Evolutionary conservation across 2,797 vertebrate species (phyloP), one percentile per base, ranked within the genome.

Genomic region (Discoglossus pictus): DNA sequence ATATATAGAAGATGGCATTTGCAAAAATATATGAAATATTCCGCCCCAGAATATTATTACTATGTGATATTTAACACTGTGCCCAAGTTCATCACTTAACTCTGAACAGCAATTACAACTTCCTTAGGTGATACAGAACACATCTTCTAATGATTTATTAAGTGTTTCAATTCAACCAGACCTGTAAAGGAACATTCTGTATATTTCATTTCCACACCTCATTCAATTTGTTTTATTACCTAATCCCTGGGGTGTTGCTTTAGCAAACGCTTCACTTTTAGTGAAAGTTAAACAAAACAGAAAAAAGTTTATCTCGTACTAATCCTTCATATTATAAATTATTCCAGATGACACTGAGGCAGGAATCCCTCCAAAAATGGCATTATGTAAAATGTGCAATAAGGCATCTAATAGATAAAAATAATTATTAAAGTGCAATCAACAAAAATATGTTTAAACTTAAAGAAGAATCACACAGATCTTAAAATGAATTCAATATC

Each of bases 201-300:
- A 56, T 21, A 47, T 17, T 47, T 34, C 51, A 65, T 55, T 55
- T 55, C 39, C 51, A 56, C 63, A 65, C 51, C 38, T 65, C 50
- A 54, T 55, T 25, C 52, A 38, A 8, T 36, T 10, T 36, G 23
- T 53, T 65, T 55, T 65, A 65, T 55, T 55, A 54, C 50, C 13
- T 31, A 36, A 46, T 46, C 15, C 6, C 40, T 31, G 25, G 21
- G 23, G 20, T 16, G n/a, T 52, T 40, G 16, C 3, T 13, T 63
- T 16, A 17, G 36, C 23, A 42, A 43, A 20, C 36, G 23, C 16
- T 40, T 12, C 21, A 18, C 24, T 44, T 16, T 44, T 16, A 34
- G 25, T 20, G 24, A 13, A 42, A 38, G 52, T 38, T 55, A 39
- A 55, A 16, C 35, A n/a, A 20, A 39, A 12, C 2, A 39, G 7